phyloP scores from a whole-genome alignment of 2,113 vertebrate species.

The Carollia perspicillata region DNA sequence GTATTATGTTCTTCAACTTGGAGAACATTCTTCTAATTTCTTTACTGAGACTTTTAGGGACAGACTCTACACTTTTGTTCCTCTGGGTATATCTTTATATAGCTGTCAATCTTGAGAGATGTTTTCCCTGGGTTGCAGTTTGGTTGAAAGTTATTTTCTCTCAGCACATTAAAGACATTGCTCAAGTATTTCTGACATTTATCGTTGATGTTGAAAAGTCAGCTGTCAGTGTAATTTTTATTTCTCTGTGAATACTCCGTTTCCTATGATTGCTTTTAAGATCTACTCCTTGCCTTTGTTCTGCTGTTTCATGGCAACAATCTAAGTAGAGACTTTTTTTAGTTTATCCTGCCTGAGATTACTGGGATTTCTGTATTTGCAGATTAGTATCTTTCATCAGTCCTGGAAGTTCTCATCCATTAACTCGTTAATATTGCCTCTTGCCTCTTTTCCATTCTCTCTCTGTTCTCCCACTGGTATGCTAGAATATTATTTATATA shows the following conservation, averaged over 20 bases:
- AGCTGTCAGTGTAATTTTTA: neutral
- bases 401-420: neutral
- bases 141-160: slow-evolving; percentile 10
- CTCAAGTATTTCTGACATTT: neutral
- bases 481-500: neutral
- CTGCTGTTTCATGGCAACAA: neutral
- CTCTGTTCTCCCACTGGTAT: neutral
- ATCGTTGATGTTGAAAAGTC: neutral
- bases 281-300: neutral
- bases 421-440: neutral
- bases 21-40: neutral
- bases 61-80: neutral
- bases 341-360: neutral
- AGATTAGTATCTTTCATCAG: neutral
- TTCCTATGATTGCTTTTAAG: neutral
- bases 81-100: neutral
- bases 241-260: neutral
- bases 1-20: neutral
- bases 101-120: neutral
- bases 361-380: neutral
- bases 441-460: neutral
- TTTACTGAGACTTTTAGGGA: neutral
- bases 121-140: neutral
- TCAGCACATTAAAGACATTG: neutral
- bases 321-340: neutral